A percentile compares a stretch with the other conserved stretches of the same genome.
These are phyloP conservation scores for Trichopria drosophilae DNA, from an alignment of 2,888 invertebrate genomes.

Conservation along the genomic window DNA sequence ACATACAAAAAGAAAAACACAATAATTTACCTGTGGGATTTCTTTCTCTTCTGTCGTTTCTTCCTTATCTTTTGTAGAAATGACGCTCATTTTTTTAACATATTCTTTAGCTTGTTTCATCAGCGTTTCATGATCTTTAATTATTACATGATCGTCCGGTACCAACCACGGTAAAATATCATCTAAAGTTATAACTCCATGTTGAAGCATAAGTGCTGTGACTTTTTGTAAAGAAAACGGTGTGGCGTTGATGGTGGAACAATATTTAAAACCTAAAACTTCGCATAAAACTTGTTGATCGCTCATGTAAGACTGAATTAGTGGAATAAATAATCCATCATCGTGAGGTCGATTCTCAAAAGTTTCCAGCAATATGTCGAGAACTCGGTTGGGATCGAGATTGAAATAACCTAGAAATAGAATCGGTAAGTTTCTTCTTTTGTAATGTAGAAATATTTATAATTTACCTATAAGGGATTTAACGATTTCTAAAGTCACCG, in stretches of 20 bases:
- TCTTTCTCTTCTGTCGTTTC: slow-evolving; percentile 72
- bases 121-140: slow-evolving; percentile 80
- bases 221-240: slow-evolving; percentile 86
- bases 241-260: slow-evolving; percentile 67
- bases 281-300: slow-evolving; percentile 88
- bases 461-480: slow-evolving; percentile 88
- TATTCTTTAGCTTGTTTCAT: slow-evolving; percentile 83
- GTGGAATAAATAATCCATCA: slow-evolving; percentile 80
- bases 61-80: slow-evolving; percentile 79
- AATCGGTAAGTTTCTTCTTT: slow-evolving; percentile 11
- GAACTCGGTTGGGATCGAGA: slow-evolving; percentile 95
- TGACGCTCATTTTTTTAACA: slow-evolving; percentile 81
- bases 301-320: slow-evolving; percentile 85
- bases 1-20: slow-evolving; percentile 2
- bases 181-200: slow-evolving; percentile 81
- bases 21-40: slow-evolving; percentile 63
- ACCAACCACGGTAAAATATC: slow-evolving; percentile 91
- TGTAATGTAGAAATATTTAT: neutral
- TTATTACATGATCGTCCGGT: slow-evolving; percentile 82
- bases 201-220: slow-evolving; percentile 86
- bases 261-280: slow-evolving; percentile 89
- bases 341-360: slow-evolving; percentile 87
- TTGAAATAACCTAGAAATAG: slow-evolving; percentile 87
- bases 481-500: slow-evolving; percentile 80
- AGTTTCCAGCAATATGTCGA: slow-evolving; percentile 94